Base-by-base conservation (phyloP, 2,113 vertebrate genomes). In the Beaufortia kweichowensis region DNA sequence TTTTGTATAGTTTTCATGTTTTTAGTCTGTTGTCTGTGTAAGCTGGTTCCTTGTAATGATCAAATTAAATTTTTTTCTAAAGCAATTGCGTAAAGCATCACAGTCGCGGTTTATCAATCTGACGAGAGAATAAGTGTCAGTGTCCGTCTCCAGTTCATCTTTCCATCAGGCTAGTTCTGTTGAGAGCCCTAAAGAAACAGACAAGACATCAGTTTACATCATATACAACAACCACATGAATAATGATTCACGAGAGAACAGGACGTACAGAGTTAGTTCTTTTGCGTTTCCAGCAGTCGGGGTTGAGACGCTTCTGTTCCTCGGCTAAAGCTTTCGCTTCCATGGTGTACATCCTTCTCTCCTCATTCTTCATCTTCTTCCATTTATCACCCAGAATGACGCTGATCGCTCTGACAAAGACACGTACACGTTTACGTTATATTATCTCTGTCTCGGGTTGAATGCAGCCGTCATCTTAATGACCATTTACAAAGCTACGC, bases 221-320 rank as follows among this genome's bases (percentile, higher is more conserved):
- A 39, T 11, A 11, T 11, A 39, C 35, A 2, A n/a, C n/a, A n/a
- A n/a, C 11, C 35, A 39, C 35, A 39, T n/a, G 35, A 39, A 39
- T 39, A 2, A 39, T 39, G 35, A n/a, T n/a, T n/a, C n/a, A n/a
- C n/a, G n/a, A n/a, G 35, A 39, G 8, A 11, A 4, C 35, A 39
- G 35, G 11, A 39, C 8, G 35, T 39, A 98, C 97, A 28, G 97
- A 99, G 91, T 98, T 99, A 84, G 95, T 99, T 93, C 97, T 94
- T 94, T 99, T 99, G 85, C 97, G 94, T 90, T 99, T 99, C 97
- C 97, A 99, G 91, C 97, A 99, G 90, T 99, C 97, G 55, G 97
- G 97, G 90, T 99, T 99, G 86, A 99, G 92, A 83, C 96, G 93
- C 83, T 99, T 99, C 88, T 99, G 97, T 91, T 99, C 97, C 88